These are phyloP conservation scores for Mormyrops attenuatus DNA, from an alignment of 2,797 vertebrate species.

Conservation along the genomic window DNA sequence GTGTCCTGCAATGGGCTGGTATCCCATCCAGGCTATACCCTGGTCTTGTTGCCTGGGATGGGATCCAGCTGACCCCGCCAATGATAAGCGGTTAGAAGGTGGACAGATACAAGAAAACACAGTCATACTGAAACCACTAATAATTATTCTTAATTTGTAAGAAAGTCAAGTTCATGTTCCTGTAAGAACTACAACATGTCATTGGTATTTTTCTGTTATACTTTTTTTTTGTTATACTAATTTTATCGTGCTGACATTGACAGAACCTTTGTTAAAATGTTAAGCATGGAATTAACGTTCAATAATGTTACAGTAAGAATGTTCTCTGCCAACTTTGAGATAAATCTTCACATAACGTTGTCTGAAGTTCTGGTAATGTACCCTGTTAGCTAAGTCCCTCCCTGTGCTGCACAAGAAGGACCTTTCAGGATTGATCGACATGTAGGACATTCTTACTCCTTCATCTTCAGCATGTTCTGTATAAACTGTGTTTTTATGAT, in stretches of 20 bases:
- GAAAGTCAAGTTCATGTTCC: background rate
- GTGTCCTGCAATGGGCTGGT: background rate
- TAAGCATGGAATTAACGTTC: background rate
- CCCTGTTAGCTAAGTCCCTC: background rate
- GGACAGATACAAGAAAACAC: background rate
- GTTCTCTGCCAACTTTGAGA: background rate
- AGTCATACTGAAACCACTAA: background rate
- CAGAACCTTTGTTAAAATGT: background rate
- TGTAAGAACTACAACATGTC: background rate
- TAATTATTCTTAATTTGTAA: background rate
- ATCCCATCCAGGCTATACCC: background rate
- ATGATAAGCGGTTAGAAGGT: background rate
- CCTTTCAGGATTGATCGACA: background rate
- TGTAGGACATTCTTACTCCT: background rate
- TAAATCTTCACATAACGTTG: background rate
- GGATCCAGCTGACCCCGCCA: background rate
- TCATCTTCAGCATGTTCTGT: background rate
- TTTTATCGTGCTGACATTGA: background rate
- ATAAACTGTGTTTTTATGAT: background rate
- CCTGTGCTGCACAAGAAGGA: background rate
- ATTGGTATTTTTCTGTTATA: background rate
- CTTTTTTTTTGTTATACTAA: slow-evolving; percentile 22
- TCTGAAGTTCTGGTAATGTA: background rate
- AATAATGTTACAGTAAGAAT: background rate
- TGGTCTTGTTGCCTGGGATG: background rate